Base-by-base conservation (phyloP, 1,140 invertebrate genomes). In the Brachionus manjavacas region DNA sequence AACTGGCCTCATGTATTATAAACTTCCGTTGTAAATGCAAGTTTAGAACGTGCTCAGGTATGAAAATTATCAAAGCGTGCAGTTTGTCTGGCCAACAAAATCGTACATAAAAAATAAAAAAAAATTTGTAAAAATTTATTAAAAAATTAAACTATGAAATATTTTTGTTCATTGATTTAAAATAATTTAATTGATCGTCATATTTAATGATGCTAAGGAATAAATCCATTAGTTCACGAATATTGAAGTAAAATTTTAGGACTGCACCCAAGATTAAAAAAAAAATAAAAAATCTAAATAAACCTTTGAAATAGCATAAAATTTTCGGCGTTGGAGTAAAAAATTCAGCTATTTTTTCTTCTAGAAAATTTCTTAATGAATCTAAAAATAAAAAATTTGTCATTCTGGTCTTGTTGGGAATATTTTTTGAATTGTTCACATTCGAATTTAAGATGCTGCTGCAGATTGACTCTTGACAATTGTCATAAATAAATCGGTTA, bases 191-290 rank as follows among this genome's bases (percentile, higher is more conserved):
- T 39, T 39, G 9, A 41, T 72, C 68, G n/a, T 72, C 68, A 35
- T 31, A 16, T 39, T 72, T 31, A 6, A 76, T 28, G 4, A 76
- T 76, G 23, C 4, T 14, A 20, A 49, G 2, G 11, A 76, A 49
- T 12, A 46, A 3, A 11, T 46, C 16, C 16, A 76, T 8, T 3
- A 76, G 16, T 8, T 76, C 43, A 9, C 20, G 46, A 46, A 76
- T 46, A 28, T 49, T 76, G 25, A 76, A 46, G 20, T 25, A 76
- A 23, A 76, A 76, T 25, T 76, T 76, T 76, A 76, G 25, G 12
- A 76, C 8, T 3, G 72, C 72, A 12, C 72, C 72, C 7, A 76
- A 6, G 1, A 39, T 4, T 72, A 72, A 39, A 12, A 72, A 72
- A 72, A 72, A 25, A 23, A 43, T 11, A 23, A 46, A 76, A 46